Evolutionary conservation across 1,140 invertebrate species (phyloP).

Genomic region (Geopemphigus sp.): DNA sequence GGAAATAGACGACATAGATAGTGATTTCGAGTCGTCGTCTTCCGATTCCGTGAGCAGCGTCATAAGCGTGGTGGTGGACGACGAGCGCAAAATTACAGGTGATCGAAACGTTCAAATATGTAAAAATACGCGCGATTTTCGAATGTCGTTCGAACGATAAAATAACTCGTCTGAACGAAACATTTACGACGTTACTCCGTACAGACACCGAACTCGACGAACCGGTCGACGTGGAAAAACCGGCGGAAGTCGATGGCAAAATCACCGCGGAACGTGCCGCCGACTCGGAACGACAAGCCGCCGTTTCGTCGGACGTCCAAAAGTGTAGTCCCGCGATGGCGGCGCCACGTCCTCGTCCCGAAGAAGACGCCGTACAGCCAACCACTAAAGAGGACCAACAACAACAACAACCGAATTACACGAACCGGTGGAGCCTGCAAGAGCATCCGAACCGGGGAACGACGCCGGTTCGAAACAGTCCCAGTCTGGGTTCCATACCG

Average conservation of each 20-base stretch:
- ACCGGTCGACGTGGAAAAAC: not conserved
- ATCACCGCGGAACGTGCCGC: not conserved
- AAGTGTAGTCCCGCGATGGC: too few relatives aligned
- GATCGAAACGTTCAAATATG: not conserved
- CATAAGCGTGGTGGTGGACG: slow-evolving; percentile 63
- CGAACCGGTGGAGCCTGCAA: slow-evolving; percentile 40
- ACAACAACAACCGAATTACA: slow-evolving; percentile 20
- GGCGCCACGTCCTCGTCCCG: too few relatives aligned
- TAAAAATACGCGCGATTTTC: too few relatives aligned
- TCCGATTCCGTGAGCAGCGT: slow-evolving; percentile 83
- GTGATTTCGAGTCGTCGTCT: slow-evolving; percentile 81
- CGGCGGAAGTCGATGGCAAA: not conserved
- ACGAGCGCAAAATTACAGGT: slow-evolving; percentile 34
- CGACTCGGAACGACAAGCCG: not conserved
- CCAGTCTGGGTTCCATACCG: slow-evolving; percentile 30
- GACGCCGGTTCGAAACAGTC: slow-evolving; percentile 18
- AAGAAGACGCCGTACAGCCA: not conserved
- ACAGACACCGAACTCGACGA: not conserved
- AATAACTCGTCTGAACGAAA: too few relatives aligned
- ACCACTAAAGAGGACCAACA: not conserved
- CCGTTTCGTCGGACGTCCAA: not conserved
- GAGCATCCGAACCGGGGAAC: slow-evolving; percentile 30
- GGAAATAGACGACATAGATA: slow-evolving; percentile 85
- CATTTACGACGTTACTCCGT: too few relatives aligned
- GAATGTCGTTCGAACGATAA: too few relatives aligned